Evolutionary conservation across 2,113 vertebrate genomes (phyloP).

Genomic region (Aptenodytes forsteri): DNA sequence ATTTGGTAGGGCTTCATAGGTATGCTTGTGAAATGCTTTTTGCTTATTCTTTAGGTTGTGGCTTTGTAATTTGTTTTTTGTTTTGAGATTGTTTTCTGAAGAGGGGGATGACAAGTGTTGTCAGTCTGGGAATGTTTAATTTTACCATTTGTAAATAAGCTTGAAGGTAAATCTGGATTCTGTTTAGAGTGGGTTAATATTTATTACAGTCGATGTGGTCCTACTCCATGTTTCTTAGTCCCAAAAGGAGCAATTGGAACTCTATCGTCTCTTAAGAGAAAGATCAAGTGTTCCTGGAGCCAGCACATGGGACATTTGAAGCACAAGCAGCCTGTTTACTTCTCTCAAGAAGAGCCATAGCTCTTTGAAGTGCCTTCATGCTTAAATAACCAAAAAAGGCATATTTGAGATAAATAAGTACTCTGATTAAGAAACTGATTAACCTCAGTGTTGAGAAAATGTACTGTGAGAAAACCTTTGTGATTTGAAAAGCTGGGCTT

Average conservation of each 20-base stretch:
- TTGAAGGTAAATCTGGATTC: not conserved
- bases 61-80: not conserved
- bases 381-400: not conserved
- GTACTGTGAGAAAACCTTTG: not conserved
- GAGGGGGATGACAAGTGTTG: not conserved
- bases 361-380: not conserved
- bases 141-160: not conserved
- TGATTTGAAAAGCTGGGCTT: not conserved
- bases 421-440: not conserved
- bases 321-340: constrained; percentile 16
- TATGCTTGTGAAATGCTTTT: not conserved
- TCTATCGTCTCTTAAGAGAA: not conserved
- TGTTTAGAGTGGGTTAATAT: not conserved
- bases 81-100: not conserved
- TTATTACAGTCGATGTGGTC: not conserved
- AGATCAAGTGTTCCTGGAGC: constrained; percentile 33
- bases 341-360: not conserved
- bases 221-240: not conserved
- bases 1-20: not conserved
- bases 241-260: constrained; percentile 19
- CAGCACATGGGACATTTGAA: not conserved
- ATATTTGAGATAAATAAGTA: not conserved
- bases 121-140: not conserved
- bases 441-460: not conserved
- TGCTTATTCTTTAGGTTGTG: not conserved